Base-by-base conservation (phyloP, 2,888 invertebrate species). In the Diaprepes abbreviatus region DNA sequence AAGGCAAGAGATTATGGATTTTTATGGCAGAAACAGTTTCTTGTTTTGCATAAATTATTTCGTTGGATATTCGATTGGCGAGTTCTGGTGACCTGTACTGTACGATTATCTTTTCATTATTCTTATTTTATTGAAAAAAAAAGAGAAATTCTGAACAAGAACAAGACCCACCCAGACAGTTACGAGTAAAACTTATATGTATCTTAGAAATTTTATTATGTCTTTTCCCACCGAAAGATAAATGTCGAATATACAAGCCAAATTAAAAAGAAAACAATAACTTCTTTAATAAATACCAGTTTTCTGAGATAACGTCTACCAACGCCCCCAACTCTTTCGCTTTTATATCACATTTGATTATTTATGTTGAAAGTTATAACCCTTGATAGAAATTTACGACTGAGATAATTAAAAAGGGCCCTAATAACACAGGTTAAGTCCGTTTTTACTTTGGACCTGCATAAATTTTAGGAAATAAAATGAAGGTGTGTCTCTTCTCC, bases 371-470 rank as follows among this genome's bases (percentile, higher is more conserved):
- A 31, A 58, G 43, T 40, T 43, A 58, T 28, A 31, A 43, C 43
- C 40, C 43, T 40, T 43, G 58, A 58, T 58, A 28, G 43, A 43
- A 43, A 58, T 58, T 58, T 58, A 58, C 58, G 58, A 58, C 28
- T n/a, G 3, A 28, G 55, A 24, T 65, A 57, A 65, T 65, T 65
- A 65, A 65, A 64, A 57, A 38, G 54, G 63, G 17, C 63, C 48
- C 28, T 63, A 63, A 63, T 63, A 63, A 52, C 52, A 63, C 19
- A 57, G 64, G 64, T 65, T 65, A 64, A 64, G 64, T 55, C 54
- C 38, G 17, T 66, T 66, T 50, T 58, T 59, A 60, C 59, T 12
- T 59, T 35, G 35, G 64, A 55, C 57, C 64, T 57, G 64, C 55
- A 65, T 65, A 65, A 65, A 65, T 65, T 65, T 40, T 45, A 35